Conservation (phyloP, 1,140 invertebrate genomes). For the Zaprionus inermis region DNA sequence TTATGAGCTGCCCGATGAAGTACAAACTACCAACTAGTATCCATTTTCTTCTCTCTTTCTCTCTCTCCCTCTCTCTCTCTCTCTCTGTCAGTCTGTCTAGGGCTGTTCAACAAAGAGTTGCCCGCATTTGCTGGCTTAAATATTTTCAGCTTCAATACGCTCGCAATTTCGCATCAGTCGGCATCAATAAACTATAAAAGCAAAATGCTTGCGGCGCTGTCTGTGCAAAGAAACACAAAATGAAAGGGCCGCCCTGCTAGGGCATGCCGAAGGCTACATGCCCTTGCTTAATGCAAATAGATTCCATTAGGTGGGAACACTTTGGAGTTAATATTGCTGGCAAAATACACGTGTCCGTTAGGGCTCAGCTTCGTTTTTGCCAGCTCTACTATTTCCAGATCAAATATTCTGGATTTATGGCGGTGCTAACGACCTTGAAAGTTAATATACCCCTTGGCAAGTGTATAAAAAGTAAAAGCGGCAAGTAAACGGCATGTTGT, state of each 20-base stretch:
- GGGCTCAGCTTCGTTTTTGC: too few relatives aligned
- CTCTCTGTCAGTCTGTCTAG: background rate
- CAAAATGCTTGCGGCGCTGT: slow-evolving; percentile 69
- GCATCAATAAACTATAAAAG: slow-evolving; percentile 82
- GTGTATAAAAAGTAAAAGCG: slow-evolving; percentile 9
- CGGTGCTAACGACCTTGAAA: too few relatives aligned
- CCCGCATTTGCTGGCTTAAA: slow-evolving; percentile 61
- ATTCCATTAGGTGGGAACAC: too few relatives aligned
- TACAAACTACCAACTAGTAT: slow-evolving; percentile 68
- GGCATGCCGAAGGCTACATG: background rate
- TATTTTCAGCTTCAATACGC: slow-evolving; percentile 77
- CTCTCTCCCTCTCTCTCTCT: background rate
- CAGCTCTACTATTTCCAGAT: too few relatives aligned
- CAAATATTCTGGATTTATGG: too few relatives aligned
- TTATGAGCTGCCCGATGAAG: slow-evolving; percentile 77
- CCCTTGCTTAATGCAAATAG: background rate
- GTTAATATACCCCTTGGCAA: background rate
- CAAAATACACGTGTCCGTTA: too few relatives aligned
- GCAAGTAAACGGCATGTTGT: slow-evolving; percentile 66
- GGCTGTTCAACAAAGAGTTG: background rate
- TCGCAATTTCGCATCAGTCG: slow-evolving; percentile 67
- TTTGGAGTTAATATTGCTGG: too few relatives aligned
- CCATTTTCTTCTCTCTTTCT: background rate
- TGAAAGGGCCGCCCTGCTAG: too few relatives aligned
- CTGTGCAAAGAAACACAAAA: slow-evolving; percentile 25